Conservation (phyloP, 1,140 invertebrate species). For the Meloidogyne floridensis region DNA sequence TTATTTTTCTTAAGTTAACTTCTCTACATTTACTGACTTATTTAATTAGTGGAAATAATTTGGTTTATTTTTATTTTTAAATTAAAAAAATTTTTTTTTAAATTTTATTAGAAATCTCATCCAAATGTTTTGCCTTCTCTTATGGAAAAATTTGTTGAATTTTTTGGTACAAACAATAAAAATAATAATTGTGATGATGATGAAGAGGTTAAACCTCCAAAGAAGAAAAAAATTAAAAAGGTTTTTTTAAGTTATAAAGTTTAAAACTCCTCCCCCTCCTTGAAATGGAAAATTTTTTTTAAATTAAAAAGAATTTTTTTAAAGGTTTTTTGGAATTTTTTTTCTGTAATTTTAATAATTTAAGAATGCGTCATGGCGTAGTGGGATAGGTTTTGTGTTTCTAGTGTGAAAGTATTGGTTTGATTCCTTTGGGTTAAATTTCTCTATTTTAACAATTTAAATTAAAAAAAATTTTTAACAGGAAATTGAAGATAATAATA, state of each 20-base stretch:
- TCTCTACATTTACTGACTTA: neutral
- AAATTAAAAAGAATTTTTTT: neutral
- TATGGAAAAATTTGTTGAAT: neutral
- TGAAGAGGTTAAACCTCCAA: neutral
- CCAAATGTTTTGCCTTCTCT: neutral
- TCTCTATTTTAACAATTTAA: too few species aligned
- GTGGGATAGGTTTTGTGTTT: too few species aligned
- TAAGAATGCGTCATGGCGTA: too few species aligned
- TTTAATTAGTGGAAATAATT: neutral
- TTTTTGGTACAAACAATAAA: neutral
- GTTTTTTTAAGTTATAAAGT: neutral
- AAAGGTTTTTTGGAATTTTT: too few species aligned
- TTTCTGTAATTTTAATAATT: too few species aligned
- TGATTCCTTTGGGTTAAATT: too few species aligned
- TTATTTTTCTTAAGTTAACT: neutral
- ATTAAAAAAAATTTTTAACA: neutral
- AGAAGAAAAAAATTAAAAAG: neutral
- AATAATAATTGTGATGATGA: neutral
- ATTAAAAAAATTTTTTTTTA: neutral
- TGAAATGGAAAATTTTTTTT: too few species aligned
- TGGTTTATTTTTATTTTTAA: neutral
- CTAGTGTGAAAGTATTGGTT: too few species aligned
- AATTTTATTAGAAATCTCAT: neutral
- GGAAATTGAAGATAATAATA: neutral
- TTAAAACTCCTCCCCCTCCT: too few species aligned